These are phyloP conservation scores for Ypsolopha sequella DNA, from an alignment of 2,888 invertebrate species.

Conservation along the genomic window DNA sequence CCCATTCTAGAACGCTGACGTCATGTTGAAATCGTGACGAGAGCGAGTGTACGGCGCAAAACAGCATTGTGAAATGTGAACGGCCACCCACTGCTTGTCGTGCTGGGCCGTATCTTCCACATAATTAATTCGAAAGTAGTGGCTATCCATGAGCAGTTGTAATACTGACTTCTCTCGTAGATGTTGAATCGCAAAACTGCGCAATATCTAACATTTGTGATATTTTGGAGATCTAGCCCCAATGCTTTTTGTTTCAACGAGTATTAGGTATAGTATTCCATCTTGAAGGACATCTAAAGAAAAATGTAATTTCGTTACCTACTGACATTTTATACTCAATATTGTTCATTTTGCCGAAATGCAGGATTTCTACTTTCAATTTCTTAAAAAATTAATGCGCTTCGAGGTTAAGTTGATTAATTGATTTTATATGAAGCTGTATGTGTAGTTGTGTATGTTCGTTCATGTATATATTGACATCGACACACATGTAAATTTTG, in stretches of 20 bases:
- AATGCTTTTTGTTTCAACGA: constrained; percentile 62
- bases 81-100: constrained; percentile 61
- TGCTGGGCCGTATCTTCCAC: constrained; percentile 41
- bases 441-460: no score
- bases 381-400: no score
- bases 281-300: constrained; percentile 22
- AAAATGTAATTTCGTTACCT: constrained; percentile 9
- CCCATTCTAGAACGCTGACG: constrained; percentile 66
- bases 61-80: constrained; percentile 69
- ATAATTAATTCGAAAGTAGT: constrained; percentile 59
- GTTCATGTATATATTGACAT: not conserved
- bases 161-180: constrained; percentile 58
- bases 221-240: constrained; percentile 46
- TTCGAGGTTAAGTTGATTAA: no score
- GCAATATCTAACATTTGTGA: constrained; percentile 50
- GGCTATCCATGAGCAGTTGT: constrained; percentile 55
- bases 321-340: not conserved
- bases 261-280: constrained; percentile 64
- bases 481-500: not conserved
- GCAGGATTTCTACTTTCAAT: not conserved
- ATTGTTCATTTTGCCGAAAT: not conserved
- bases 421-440: no score
- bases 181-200: constrained; percentile 53
- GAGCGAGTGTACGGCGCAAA: constrained; percentile 42
- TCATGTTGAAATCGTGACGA: constrained; percentile 35